Evolutionary conservation across 2,797 vertebrate species (phyloP), one percentile per base, ranked within the genome.

Genomic region (Manis pentadactyla): DNA sequence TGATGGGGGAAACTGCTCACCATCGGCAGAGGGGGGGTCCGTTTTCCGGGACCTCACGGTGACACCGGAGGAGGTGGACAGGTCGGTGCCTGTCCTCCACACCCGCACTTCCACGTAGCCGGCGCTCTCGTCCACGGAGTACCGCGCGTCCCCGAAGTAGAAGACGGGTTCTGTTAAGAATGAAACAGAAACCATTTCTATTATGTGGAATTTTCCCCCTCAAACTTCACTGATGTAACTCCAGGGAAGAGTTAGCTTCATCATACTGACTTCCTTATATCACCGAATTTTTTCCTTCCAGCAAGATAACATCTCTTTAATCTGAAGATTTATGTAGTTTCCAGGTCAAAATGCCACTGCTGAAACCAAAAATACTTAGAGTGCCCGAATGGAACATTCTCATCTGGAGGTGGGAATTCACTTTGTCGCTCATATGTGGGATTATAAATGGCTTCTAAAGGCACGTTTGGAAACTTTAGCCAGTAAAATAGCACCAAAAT

Each of bases 1-100:
- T 42, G 10, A 1, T 12, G 12, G 1, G 5, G 69, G 82, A 42
- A 84, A 0, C 0, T 2, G 93, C 99, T 97, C 98, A 99, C 99
- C 99, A 85, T 99, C 99, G 1, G 99, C 99, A 29, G 99, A 99
- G 49, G 98, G 51, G 0, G 99, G 99, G 37, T 99, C 99, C 0
- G 99, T 99, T 97, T 99, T 99, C 86, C 99, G 99, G 61, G 99
- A 99, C 57, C 99, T 99, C 97, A 99, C 99, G 0, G 99, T 99
- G 92, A 99, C 99, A 1, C 99, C 99, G 18, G 99, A 99, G 5
- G 97, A 96, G 98, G 98, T 99, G 95, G 99, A 99, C 4, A 99
- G 99, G 96, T 99, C 99, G 0, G 99, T 99, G 34, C 99, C 99
- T 0, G 99, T 99, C 97, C 99, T 99, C 99, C 99, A 99, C 87